Evolutionary conservation across 2,888 invertebrate genomes (phyloP).

Genomic region (Leucania comma): DNA sequence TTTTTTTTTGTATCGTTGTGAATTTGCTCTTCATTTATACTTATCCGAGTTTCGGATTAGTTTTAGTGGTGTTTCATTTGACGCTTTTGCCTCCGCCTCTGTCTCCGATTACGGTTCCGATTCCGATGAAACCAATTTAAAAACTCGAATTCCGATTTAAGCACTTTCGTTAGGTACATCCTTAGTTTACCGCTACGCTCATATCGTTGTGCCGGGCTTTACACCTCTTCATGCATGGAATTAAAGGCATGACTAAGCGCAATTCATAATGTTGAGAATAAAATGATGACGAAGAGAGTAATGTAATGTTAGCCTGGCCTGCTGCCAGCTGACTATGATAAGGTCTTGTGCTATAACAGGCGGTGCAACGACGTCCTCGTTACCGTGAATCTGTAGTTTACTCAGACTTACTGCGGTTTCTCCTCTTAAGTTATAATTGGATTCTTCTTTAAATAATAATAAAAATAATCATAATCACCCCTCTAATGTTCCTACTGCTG

Average conservation of each 20-base stretch:
- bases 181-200: not conserved
- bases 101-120: too few relatives aligned
- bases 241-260: conserved; percentile 43
- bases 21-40: too few relatives aligned
- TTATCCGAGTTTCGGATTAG: too few relatives aligned
- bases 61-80: too few relatives aligned
- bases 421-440: not conserved
- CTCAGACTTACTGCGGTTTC: not conserved
- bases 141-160: too few relatives aligned
- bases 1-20: too few relatives aligned
- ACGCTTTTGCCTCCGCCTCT: too few relatives aligned
- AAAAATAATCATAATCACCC: too few relatives aligned
- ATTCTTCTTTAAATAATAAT: too few relatives aligned
- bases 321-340: conserved; percentile 40
- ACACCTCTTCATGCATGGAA: conserved; percentile 18
- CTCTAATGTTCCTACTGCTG: too few relatives aligned
- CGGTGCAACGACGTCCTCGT: conserved; percentile 5
- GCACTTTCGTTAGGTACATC: too few relatives aligned
- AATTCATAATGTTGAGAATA: conserved; percentile 38
- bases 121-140: too few relatives aligned
- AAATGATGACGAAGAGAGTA: conserved; percentile 37
- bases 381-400: not conserved
- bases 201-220: conserved; percentile 1
- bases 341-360: conserved; percentile 34
- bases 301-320: conserved; percentile 30